Evolutionary conservation across 2,888 invertebrate genomes (phyloP), one percentile per base, ranked within the genome.

Genomic region (Lucinisca nassula): DNA sequence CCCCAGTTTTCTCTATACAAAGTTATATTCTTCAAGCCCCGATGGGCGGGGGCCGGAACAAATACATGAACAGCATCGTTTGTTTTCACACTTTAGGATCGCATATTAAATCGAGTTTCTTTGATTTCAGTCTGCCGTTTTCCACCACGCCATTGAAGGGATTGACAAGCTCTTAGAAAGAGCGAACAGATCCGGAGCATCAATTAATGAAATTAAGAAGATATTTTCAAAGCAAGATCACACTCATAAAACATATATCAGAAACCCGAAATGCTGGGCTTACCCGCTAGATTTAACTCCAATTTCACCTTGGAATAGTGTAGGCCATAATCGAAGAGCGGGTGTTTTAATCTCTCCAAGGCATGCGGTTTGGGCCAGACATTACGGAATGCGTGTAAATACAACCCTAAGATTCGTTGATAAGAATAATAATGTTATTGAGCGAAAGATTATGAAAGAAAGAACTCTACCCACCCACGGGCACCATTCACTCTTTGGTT

Each of bases 241-340:
- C 70, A 78, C 74, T 1, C 83, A 91, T 55, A 92, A 90, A 32
- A 55, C 74, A 1, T 93, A 93, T 61, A 70, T 87, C 37, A 81
- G 93, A 38, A 92, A 91, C 84, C 40, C 83, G 24, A 73, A 90
- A 24, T 93, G 93, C 61, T 93, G 93, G 93, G 93, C 93, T 0
- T 79, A 91, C 77, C 87, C 90, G n/a, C 84, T 93, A 35, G 93
- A 93, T 75, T 79, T 93, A 55, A 93, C 93, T 0, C 49, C 85
- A 14, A 93, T 93, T 37, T 93, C 93, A 12, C 93, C 93, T n/a
- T 93, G 93, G 93, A 93, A 93, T 84, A 93, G 92, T 49, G 61
- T 90, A 35, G 88, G 88, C 3, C 74, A 85, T 12, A 91, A 79
- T 55, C 81, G 91, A 30, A 91, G 89, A 74, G 93, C 93, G 0